Base-by-base conservation (phyloP, 2,797 vertebrate genomes). In the Bradypodion pumilum region DNA sequence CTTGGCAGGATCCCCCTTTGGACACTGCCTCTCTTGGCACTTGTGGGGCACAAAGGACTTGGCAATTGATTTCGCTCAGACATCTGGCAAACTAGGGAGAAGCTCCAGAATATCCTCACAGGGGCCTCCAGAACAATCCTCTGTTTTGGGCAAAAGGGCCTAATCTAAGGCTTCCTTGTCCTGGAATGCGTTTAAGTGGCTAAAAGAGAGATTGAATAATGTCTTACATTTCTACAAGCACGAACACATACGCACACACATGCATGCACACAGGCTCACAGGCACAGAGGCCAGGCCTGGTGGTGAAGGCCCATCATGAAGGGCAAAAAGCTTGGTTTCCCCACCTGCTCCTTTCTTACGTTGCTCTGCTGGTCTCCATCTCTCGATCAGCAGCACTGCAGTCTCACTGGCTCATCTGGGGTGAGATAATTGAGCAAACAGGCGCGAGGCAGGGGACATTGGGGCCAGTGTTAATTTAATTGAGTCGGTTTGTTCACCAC, bases 341-440 rank as follows among this genome's bases (percentile, higher is more conserved):
- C 80, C 76, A 65, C 21, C 49, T 73, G 49, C 70, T 37, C 75
- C 46, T 32, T 44, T 35, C 46, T 19, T 21, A 49, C 73, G 74
- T 8, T 16, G 9, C 42, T 27, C 60, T 12, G 10, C 23, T 32
- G 23, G 12, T 63, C 59, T 63, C 32, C 44, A 75, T 75, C 85
- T 78, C 23, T 29, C 35, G 60, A 82, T 82, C 68, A 44, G 75
- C 75, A 81, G 73, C 82, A 78, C 9, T 59, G 66, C 69, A 3
- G 21, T 66, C 73, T 78, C 29, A 1, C 73, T 82, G 66, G 74
- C 72, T 90, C 66, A 77, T 77, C 83, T 78, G 75, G 60, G 77
- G 60, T 2, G 59, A 92, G 92, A 92, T 95, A 95, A 95, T 93
- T 94, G 92, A 93, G 93, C 91, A 94, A 91, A 92, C 92, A 92